A percentile compares a stretch with the other conserved stretches of the same genome.
These are phyloP conservation scores for Penelope pileata DNA, from an alignment of 2,113 vertebrate species.

Conservation along the genomic window DNA sequence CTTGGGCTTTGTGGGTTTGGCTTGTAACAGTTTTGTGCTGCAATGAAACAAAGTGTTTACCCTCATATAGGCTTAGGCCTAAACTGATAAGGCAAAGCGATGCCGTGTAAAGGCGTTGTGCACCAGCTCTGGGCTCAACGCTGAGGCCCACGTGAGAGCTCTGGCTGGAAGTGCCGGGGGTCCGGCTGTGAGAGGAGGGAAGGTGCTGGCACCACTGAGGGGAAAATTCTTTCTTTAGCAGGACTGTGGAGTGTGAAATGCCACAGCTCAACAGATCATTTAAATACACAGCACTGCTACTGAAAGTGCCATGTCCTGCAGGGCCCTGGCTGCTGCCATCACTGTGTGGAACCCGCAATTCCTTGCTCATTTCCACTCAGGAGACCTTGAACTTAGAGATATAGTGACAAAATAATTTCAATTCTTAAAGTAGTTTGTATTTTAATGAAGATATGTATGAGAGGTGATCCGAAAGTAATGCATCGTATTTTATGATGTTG, in stretches of 20 bases:
- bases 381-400: not conserved
- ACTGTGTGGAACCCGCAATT: not conserved
- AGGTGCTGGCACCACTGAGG: not conserved
- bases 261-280: not conserved
- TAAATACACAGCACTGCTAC: not conserved
- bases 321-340: not conserved
- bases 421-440: not conserved
- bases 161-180: not conserved
- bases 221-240: not conserved
- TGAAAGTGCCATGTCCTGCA: not conserved
- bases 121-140: not conserved
- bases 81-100: not conserved
- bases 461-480: no score
- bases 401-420: not conserved
- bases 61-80: not conserved
- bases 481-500: no score
- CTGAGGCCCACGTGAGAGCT: accelerated
- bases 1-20: not conserved
- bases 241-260: conserved; percentile 3
- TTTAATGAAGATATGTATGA: not conserved
- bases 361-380: accelerated
- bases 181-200: not conserved
- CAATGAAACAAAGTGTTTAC: not conserved
- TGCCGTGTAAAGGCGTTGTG: not conserved
- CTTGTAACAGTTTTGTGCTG: not conserved